Evolutionary conservation across 2,888 invertebrate species (phyloP).

Genomic region (Embidobia sp.): DNA sequence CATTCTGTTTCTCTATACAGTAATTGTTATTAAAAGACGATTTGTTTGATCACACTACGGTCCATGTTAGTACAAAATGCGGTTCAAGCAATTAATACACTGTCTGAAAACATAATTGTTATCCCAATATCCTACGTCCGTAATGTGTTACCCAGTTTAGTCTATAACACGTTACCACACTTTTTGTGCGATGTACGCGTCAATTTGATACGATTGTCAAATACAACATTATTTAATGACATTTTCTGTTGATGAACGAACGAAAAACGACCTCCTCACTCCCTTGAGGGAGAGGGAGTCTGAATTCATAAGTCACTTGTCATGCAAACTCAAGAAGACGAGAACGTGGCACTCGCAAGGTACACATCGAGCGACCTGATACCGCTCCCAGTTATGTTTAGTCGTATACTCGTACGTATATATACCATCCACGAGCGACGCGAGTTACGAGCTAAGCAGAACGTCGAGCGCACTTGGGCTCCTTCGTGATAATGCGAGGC

Average conservation of each 20-base stretch:
- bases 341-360: conserved; percentile 43
- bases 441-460: conserved; percentile 57
- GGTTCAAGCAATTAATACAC: too few species aligned
- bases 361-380: conserved; percentile 48
- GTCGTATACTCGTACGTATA: conserved; percentile 14
- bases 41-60: too few species aligned
- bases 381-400: conserved; percentile 50
- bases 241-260: not conserved
- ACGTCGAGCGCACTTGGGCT: conserved; percentile 53
- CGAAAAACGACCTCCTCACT: not conserved
- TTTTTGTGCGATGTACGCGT: too few species aligned
- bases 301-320: conserved; percentile 31
- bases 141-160: too few species aligned
- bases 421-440: conserved; percentile 20
- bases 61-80: too few species aligned
- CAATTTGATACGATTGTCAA: too few species aligned
- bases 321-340: conserved; percentile 49
- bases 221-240: not conserved
- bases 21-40: too few species aligned
- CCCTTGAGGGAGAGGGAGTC: conserved; percentile 7
- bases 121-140: too few species aligned
- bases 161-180: too few species aligned
- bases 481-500: conserved; percentile 54
- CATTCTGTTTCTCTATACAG: too few species aligned
- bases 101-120: too few species aligned